phyloP scores from a whole-genome alignment of 2,888 invertebrate species.

The Drosophila anceps region DNA sequence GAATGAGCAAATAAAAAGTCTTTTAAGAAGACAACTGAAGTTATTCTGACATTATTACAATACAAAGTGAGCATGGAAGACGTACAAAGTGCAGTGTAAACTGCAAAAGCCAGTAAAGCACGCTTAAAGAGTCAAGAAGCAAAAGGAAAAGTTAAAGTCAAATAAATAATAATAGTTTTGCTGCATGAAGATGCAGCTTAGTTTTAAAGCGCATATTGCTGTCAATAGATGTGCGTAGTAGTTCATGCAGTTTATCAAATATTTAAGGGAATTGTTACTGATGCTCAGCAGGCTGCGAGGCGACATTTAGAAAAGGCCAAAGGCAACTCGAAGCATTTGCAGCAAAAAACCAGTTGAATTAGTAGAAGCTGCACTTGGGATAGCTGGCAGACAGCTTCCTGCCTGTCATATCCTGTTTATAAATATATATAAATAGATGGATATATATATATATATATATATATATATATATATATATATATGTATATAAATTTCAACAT shows the following conservation, averaged over 20 bases:
- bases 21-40: neutral
- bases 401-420: constrained; percentile 79
- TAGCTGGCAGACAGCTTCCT: constrained; percentile 53
- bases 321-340: constrained; percentile 48
- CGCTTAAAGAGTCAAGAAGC: neutral
- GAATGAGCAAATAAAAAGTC: neutral
- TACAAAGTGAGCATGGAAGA: neutral
- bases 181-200: neutral
- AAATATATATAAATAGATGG: constrained; percentile 11
- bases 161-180: neutral
- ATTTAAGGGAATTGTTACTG: constrained; percentile 45
- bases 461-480: neutral
- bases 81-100: neutral
- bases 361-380: constrained; percentile 50
- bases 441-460: no score
- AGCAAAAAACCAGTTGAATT: constrained; percentile 26
- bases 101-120: neutral
- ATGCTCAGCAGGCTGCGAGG: constrained; percentile 22
- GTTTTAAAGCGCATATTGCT: constrained; percentile 17
- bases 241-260: constrained; percentile 32
- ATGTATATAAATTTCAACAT: constrained; percentile 65
- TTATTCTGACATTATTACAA: neutral
- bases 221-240: constrained; percentile 27
- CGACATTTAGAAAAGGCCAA: constrained; percentile 55
- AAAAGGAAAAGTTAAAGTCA: neutral